Conservation (phyloP, 2,113 vertebrate species). For the Corythoichthys haematopterus region DNA sequence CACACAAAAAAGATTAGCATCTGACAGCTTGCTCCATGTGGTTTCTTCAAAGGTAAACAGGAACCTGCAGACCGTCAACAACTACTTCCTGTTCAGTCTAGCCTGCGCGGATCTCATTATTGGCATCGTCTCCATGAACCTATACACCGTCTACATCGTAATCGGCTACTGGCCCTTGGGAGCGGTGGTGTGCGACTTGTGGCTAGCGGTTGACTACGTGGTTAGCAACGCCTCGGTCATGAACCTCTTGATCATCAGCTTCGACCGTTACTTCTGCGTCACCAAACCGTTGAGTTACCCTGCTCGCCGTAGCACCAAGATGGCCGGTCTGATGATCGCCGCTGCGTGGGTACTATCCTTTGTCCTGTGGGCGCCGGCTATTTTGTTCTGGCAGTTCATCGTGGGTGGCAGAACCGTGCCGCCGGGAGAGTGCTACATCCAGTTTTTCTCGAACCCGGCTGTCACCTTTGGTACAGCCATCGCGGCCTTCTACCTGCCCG, state of each 20-base stretch:
- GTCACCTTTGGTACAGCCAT: slow-evolving; percentile 97
- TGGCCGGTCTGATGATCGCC: slow-evolving; percentile 96
- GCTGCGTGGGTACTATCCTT: slow-evolving; percentile 94
- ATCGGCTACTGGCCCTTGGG: slow-evolving; percentile 94
- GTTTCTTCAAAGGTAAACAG: slow-evolving; percentile 93
- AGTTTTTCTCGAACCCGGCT: slow-evolving; percentile 90
- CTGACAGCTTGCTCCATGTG: slow-evolving; percentile 65
- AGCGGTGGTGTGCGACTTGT: slow-evolving; percentile 93
- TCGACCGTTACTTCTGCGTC: slow-evolving; percentile 97
- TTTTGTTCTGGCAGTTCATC: slow-evolving; percentile 98
- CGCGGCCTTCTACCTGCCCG: slow-evolving; percentile 94
- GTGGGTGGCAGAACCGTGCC: slow-evolving; percentile 85
- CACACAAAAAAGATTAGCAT: slow-evolving; percentile 54
- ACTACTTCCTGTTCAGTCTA: slow-evolving; percentile 97
- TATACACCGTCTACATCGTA: slow-evolving; percentile 95
- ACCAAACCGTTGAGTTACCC: slow-evolving; percentile 96
- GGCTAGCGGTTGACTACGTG: slow-evolving; percentile 93
- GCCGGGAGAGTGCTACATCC: slow-evolving; percentile 82
- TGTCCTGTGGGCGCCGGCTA: slow-evolving; percentile 93
- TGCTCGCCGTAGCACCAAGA: slow-evolving; percentile 88
- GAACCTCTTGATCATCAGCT: slow-evolving; percentile 98
- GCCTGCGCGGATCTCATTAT: slow-evolving; percentile 97
- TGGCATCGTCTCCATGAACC: slow-evolving; percentile 94
- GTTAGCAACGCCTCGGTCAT: slow-evolving; percentile 96
- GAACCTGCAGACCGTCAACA: slow-evolving; percentile 96